A percentile compares a stretch with the other conserved stretches of the same genome.
These are phyloP conservation scores for Thysanoteuthis rhombus DNA, from an alignment of 2,888 invertebrate species.

Conservation along the genomic window DNA sequence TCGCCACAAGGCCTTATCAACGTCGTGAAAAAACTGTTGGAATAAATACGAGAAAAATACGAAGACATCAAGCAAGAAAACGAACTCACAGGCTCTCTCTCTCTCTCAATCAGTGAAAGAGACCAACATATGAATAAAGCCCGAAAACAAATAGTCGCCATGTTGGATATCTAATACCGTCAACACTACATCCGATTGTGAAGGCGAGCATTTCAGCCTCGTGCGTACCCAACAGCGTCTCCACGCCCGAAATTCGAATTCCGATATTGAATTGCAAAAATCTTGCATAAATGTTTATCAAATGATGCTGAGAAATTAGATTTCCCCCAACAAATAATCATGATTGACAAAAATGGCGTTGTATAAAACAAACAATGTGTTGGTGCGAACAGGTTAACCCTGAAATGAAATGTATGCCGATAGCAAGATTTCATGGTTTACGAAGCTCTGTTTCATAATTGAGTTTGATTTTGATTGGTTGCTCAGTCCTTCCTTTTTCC, in stretches of 20 bases:
- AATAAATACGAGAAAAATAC: too few species aligned
- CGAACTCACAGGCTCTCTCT: too few species aligned
- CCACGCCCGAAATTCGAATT: neutral
- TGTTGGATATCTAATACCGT: too few species aligned
- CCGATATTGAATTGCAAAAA: neutral
- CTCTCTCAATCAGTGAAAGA: too few species aligned
- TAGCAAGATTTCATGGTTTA: neutral
- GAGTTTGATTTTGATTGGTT: neutral
- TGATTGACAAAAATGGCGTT: neutral
- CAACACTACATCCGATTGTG: too few species aligned
- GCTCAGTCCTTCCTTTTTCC: neutral
- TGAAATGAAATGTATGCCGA: neutral
- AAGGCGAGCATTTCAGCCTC: too few species aligned
- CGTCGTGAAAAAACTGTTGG: too few species aligned
- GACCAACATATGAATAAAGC: too few species aligned
- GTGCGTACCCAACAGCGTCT: too few species aligned
- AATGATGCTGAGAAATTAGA: neutral
- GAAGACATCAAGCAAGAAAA: too few species aligned
- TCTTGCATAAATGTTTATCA: slow-evolving; percentile 12
- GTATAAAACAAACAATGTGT: neutral
- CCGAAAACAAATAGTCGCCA: too few species aligned
- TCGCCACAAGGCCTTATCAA: too few species aligned
- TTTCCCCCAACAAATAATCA: neutral
- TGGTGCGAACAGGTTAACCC: neutral
- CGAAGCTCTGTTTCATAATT: neutral